phyloP scores from a whole-genome alignment of 2,797 vertebrate genomes.

The Loriculus beryllinus region DNA sequence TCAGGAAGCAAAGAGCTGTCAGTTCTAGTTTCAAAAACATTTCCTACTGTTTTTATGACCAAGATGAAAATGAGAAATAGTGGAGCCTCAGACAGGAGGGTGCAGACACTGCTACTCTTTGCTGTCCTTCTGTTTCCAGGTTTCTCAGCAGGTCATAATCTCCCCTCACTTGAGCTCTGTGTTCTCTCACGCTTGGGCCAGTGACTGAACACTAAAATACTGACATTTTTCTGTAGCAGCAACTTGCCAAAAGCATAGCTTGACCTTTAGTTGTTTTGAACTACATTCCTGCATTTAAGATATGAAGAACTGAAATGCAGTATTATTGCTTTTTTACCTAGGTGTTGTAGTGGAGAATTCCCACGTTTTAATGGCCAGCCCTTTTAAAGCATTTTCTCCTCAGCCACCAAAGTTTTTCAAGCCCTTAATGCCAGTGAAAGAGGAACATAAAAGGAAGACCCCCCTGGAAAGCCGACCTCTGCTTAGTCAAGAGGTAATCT shows the following conservation, averaged over 20 bases:
- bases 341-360: constrained; percentile 83
- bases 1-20: not conserved
- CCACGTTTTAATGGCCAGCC: constrained; percentile 85
- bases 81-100: not conserved
- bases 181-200: not conserved
- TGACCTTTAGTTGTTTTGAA: not conserved
- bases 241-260: not conserved
- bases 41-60: not conserved
- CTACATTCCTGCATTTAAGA: not conserved
- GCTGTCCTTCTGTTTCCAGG: not conserved
- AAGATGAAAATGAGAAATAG: not conserved
- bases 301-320: not conserved
- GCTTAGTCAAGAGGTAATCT: constrained; percentile 90
- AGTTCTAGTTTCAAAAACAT: not conserved
- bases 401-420: constrained; percentile 97
- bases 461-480: constrained; percentile 88
- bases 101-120: not conserved
- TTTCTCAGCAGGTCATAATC: not conserved
- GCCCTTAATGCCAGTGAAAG: constrained; percentile 92
- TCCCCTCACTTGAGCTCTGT: not conserved
- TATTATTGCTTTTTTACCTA: constrained; percentile 51
- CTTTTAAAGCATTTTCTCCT: constrained; percentile 93
- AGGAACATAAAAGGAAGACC: constrained; percentile 88
- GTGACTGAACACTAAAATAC: not conserved
- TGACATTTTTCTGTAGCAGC: not conserved